phyloP scores from a whole-genome alignment of 2,797 vertebrate genomes.

The Gephyroberyx darwinii region DNA sequence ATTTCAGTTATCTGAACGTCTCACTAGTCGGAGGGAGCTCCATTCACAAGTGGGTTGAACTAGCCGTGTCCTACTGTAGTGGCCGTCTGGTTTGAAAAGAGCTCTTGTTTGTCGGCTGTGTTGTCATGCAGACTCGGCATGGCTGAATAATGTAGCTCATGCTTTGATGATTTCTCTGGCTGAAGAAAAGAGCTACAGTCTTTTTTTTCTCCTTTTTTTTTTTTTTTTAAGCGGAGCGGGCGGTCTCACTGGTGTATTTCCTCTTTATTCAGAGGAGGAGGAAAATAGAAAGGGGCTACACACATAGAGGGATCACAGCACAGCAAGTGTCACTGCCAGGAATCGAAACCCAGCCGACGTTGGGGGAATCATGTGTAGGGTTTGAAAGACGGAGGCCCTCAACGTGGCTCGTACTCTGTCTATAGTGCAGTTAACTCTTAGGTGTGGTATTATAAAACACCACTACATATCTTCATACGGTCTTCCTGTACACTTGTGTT shows the following conservation, averaged over 20 bases:
- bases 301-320: conserved; percentile 61
- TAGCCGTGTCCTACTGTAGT: conserved; percentile 67
- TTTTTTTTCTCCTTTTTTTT: conserved; percentile 42
- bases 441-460: conserved; percentile 31
- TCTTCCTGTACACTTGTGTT: not conserved
- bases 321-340: conserved; percentile 57
- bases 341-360: conserved; percentile 49
- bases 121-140: conserved; percentile 76
- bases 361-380: conserved; percentile 39
- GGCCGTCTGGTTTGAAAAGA: conserved; percentile 73
- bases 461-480: not conserved
- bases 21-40: conserved; percentile 55
- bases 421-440: conserved; percentile 9
- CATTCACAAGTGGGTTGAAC: conserved; percentile 66
- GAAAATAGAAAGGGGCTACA: conserved; percentile 61
- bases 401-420: conserved; percentile 24
- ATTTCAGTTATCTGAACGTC: conserved; percentile 37
- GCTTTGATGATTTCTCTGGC: conserved; percentile 76
- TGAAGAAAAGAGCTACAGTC: conserved; percentile 75
- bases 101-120: conserved; percentile 73
- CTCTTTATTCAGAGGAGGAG: conserved; percentile 70
- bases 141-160: conserved; percentile 76
- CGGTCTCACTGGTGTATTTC: conserved; percentile 65
- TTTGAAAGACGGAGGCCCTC: conserved; percentile 43
- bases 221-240: conserved; percentile 53